These are phyloP conservation scores for Dasysyrphus albostriatus DNA, from an alignment of 2,888 invertebrate species.

Conservation along the genomic window DNA sequence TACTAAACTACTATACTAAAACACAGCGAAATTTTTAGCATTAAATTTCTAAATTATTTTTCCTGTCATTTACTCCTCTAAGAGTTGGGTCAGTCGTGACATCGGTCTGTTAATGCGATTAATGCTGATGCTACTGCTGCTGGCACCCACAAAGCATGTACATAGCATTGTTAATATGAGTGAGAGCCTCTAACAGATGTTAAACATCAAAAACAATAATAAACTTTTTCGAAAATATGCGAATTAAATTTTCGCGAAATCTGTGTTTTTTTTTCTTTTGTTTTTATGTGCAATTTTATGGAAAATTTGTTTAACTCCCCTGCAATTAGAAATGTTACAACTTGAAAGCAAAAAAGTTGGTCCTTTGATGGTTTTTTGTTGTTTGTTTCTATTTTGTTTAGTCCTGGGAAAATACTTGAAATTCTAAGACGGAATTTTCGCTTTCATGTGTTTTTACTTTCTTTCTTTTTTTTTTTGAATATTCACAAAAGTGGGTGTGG, in stretches of 20 bases:
- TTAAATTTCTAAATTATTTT: constrained; percentile 31
- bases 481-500: not conserved
- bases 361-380: constrained; percentile 12
- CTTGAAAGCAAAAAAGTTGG: constrained; percentile 8
- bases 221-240: constrained; percentile 16
- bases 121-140: not conserved
- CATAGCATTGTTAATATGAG: not conserved
- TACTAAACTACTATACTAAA: not conserved
- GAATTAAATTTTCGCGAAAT: not conserved
- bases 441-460: not conserved
- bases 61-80: not conserved
- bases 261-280: not conserved
- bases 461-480: not conserved
- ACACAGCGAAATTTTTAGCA: not conserved
- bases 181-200: constrained; percentile 1
- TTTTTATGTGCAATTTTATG: not conserved
- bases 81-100: not conserved
- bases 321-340: not conserved
- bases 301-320: not conserved
- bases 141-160: not conserved
- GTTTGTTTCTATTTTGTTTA: not conserved
- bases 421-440: not conserved
- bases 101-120: not conserved
- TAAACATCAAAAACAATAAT: constrained; percentile 21
- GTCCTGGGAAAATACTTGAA: not conserved